Conservation (phyloP, 2,113 vertebrate genomes). For the Columba janthina region DNA sequence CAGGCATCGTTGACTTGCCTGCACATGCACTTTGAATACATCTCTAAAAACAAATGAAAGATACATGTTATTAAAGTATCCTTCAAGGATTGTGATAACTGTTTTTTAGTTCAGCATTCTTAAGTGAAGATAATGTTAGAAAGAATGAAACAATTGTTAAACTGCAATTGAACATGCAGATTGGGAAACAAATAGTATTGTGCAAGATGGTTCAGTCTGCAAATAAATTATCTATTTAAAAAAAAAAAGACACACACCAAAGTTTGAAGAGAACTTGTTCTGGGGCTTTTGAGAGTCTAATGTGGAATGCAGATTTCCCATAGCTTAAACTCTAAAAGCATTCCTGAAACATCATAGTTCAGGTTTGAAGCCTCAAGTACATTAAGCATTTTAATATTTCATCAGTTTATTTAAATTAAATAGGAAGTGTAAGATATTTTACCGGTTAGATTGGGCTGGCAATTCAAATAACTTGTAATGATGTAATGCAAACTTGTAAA, state of each 20-base stretch:
- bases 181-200: slow-evolving; percentile 23
- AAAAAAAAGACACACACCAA: background rate
- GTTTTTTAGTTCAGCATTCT: background rate
- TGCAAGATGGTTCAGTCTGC: background rate
- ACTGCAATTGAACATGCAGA: background rate
- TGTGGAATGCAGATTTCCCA: background rate
- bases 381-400: slow-evolving; percentile 21
- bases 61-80: background rate
- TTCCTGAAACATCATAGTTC: slow-evolving; percentile 15
- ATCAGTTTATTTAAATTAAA: background rate
- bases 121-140: background rate
- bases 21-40: background rate
- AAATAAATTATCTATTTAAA: slow-evolving; percentile 24
- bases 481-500: slow-evolving; percentile 41
- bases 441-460: background rate
- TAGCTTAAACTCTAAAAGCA: slow-evolving; percentile 16
- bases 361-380: slow-evolving; percentile 46
- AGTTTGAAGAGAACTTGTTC: background rate
- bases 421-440: slow-evolving; percentile 26
- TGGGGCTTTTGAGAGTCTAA: background rate
- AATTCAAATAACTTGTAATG: slow-evolving; percentile 34
- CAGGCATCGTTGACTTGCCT: background rate
- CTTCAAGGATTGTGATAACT: background rate
- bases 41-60: background rate
- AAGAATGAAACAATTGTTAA: slow-evolving; percentile 10